Evolutionary conservation across 2,113 vertebrate genomes (phyloP).

Genomic region (Mystacornis crossleyi): DNA sequence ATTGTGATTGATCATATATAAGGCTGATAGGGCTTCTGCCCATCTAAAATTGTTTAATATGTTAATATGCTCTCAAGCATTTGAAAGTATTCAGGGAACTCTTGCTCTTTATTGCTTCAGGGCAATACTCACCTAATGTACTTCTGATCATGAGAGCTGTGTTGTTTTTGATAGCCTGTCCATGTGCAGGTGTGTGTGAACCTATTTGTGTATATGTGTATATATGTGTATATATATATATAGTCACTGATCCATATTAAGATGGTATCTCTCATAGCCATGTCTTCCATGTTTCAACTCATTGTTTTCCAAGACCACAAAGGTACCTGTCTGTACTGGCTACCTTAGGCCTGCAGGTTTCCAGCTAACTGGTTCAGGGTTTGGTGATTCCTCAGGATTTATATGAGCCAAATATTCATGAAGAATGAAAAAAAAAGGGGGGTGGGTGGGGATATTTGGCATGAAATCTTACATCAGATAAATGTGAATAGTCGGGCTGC

Average conservation of each 20-base stretch:
- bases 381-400: background rate
- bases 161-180: background rate
- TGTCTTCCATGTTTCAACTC: background rate
- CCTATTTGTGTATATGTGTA: fast-evolving
- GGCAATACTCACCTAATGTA: background rate
- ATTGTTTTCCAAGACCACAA: background rate
- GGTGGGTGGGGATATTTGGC: background rate
- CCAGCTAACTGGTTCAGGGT: background rate
- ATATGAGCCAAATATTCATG: background rate
- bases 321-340: background rate
- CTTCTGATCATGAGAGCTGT: background rate
- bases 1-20: background rate
- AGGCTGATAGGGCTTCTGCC: background rate
- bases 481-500: background rate
- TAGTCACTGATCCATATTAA: background rate
- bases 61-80: background rate
- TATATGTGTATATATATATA: background rate
- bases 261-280: background rate
- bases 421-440: background rate
- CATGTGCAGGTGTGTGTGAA: fast-evolving
- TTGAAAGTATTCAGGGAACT: background rate
- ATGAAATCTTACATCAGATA: background rate
- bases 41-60: background rate
- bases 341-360: background rate
- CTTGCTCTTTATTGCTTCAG: background rate